Evolutionary conservation across 2,888 invertebrate genomes (phyloP), one percentile per base, ranked within the genome.

Genomic region (Diloba caeruleocephala): DNA sequence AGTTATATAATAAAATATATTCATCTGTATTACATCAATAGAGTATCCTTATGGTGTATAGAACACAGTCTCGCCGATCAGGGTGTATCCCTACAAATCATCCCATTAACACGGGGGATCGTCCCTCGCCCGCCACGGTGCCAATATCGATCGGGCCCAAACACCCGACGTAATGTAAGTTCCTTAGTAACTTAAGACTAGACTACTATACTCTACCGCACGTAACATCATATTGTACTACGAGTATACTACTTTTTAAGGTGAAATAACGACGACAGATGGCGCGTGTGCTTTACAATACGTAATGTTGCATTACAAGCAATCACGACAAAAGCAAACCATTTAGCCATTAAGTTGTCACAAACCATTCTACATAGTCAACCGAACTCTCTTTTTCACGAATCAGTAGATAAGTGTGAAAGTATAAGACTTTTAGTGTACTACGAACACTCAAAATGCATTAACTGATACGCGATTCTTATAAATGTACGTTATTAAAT

Each of bases 41-140:
- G 37, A 49, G 48, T 57, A 55, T 52, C 36, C 41, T 50, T 58
- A 62, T 56, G 52, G 53, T 62, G 62, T 61, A 70, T 67, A 66
- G 68, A 63, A 74, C 72, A 56, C 62, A 69, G 72, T 74, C 74
- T 71, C 72, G 61, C 44, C 72, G 66, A 73, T 69, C 78, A 78
- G 78, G 79, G 76, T 78, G 81, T 78, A 79, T 79, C 79, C 80
- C 78, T 84, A 81, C 81, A 82, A 84, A 85, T 84, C 82, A 83
- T 81, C 78, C 83, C 81, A 84, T 84, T 86, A 84, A 74, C 79
- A 79, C 82, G 69, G 69, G 82, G 82, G 82, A 74, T 80, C 78
- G 78, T 78, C 84, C 82, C 85, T 79, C 85, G 79, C 81, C 71
- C 74, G 78, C 62, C 42, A 65, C 82, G 74, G 72, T 71, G 72